These are phyloP conservation scores for Andrena trimmerana DNA, from an alignment of 2,888 invertebrate species.

Conservation along the genomic window DNA sequence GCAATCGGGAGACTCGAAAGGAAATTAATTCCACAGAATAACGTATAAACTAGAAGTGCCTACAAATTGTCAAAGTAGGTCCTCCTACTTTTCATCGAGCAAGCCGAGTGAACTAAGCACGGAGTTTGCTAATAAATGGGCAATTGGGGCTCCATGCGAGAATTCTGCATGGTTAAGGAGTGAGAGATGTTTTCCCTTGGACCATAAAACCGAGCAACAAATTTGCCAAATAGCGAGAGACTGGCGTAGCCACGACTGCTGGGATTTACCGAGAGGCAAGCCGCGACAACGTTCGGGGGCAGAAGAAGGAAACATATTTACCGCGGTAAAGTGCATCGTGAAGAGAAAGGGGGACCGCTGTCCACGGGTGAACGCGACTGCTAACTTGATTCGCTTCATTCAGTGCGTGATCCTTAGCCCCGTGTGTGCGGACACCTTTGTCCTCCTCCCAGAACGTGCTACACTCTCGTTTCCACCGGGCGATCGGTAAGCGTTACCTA, in stretches of 20 bases:
- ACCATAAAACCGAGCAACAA: neutral
- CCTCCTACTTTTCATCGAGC: too few relatives aligned
- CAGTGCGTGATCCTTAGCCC: constrained; percentile 81
- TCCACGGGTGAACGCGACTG: constrained; percentile 56
- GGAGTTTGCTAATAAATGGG: too few relatives aligned
- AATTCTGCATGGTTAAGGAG: neutral
- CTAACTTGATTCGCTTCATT: constrained; percentile 79
- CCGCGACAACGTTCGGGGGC: constrained; percentile 43
- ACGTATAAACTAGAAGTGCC: too few relatives aligned
- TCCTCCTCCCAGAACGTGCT: neutral
- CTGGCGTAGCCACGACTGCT: neutral
- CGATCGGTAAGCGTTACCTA: too few relatives aligned
- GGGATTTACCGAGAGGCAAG: neutral
- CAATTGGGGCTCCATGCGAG: too few relatives aligned
- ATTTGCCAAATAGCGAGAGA: neutral
- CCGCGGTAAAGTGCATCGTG: constrained; percentile 72
- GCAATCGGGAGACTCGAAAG: neutral
- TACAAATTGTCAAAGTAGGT: too few relatives aligned
- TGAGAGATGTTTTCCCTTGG: neutral
- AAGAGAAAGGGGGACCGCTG: constrained; percentile 80
- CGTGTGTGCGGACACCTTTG: constrained; percentile 71
- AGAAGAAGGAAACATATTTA: constrained; percentile 64
- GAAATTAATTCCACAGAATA: too few relatives aligned
- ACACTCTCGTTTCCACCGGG: neutral
- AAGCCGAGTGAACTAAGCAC: too few relatives aligned